Conservation (phyloP, 2,888 invertebrate genomes). For the Dione vanillae region DNA sequence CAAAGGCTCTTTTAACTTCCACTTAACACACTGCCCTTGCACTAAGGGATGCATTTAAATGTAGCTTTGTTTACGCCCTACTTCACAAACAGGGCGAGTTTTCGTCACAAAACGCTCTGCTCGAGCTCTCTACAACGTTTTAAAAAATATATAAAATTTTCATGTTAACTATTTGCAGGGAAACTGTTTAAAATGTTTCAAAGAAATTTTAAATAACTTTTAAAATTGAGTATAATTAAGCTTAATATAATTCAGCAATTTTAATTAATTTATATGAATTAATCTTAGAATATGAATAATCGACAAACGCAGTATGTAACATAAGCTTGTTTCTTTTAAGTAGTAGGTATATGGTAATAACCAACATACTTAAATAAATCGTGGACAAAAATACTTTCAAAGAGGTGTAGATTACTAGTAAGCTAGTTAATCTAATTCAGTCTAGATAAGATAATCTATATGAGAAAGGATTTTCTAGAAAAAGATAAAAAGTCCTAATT, state of each 20-base stretch:
- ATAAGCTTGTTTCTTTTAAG: no score
- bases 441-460: no score
- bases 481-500: no score
- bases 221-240: not conserved
- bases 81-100: slow-evolving; percentile 18
- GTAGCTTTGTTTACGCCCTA: slow-evolving; percentile 31
- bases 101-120: slow-evolving; percentile 3
- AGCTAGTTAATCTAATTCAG: no score
- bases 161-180: slow-evolving; percentile 2
- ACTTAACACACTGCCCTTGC: slow-evolving; percentile 37
- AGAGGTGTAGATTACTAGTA: no score
- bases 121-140: not conserved
- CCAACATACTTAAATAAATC: no score
- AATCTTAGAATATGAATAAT: no score
- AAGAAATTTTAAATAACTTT: not conserved
- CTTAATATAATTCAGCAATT: not conserved
- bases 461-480: no score
- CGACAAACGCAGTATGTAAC: no score
- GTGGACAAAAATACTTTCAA: no score
- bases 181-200: not conserved
- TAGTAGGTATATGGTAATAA: no score
- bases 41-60: slow-evolving; percentile 33
- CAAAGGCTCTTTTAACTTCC: slow-evolving; percentile 5
- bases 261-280: not conserved
- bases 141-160: slow-evolving; percentile 12